Conservation (phyloP, 1,140 invertebrate species). For the Pachyrhynchus sulphureomaculatus region DNA sequence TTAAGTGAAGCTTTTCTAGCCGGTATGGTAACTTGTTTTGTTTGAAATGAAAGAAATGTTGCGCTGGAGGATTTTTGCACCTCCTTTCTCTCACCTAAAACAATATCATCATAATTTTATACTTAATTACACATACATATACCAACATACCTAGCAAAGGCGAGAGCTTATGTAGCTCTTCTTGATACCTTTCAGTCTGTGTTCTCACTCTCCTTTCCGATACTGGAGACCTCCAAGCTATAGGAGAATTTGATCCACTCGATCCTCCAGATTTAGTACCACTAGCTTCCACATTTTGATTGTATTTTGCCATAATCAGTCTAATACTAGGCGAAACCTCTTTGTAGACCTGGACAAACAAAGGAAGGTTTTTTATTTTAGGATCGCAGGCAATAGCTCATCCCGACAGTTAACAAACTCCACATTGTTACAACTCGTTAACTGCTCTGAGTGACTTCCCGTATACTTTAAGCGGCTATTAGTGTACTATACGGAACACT, state of each 20-base stretch:
- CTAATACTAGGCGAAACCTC: slow-evolving; percentile 66
- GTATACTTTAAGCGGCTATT: too few relatives aligned
- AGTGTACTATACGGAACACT: too few relatives aligned
- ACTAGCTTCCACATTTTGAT: slow-evolving; percentile 48
- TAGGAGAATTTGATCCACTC: slow-evolving; percentile 60
- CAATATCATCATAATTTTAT: neutral
- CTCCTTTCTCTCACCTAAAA: slow-evolving; percentile 11
- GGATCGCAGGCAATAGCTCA: too few relatives aligned
- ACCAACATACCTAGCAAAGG: slow-evolving; percentile 30
- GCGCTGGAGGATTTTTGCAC: slow-evolving; percentile 34
- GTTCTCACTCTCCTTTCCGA: slow-evolving; percentile 58
- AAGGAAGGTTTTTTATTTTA: neutral
- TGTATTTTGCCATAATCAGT: slow-evolving; percentile 68
- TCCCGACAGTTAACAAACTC: too few relatives aligned
- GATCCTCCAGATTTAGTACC: slow-evolving; percentile 53
- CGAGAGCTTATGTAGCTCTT: slow-evolving; percentile 50
- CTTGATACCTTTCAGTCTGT: slow-evolving; percentile 59
- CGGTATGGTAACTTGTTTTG: slow-evolving; percentile 12
- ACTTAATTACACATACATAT: too few relatives aligned
- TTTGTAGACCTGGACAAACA: slow-evolving; percentile 49
- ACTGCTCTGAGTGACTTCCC: too few relatives aligned
- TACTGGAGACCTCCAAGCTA: slow-evolving; percentile 61
- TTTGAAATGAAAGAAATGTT: slow-evolving; percentile 1
- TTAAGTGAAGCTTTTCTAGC: slow-evolving; percentile 23
- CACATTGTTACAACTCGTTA: too few relatives aligned